Percentiles rank a stretch among this genome's conserved stretches.
phyloP scores from a whole-genome alignment of 2,797 vertebrate genomes.

The Oophaga sylvatica region DNA sequence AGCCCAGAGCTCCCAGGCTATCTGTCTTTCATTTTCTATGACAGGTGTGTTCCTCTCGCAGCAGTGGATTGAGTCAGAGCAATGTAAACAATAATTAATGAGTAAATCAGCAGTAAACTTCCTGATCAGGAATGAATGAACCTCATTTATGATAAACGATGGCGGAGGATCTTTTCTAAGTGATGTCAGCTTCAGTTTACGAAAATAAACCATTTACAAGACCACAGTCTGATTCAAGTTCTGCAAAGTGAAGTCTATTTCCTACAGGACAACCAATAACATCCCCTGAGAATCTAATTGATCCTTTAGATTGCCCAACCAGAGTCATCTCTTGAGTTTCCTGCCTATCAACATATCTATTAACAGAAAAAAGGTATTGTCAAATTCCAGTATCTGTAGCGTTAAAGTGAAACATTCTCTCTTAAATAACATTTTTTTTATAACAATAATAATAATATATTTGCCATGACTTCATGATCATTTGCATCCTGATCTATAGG shows the following conservation, averaged over 20 bases:
- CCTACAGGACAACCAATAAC: too few relatives aligned
- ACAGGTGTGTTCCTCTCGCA: slow-evolving; percentile 10
- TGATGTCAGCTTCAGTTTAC: neutral
- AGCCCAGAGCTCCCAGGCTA: slow-evolving; percentile 13
- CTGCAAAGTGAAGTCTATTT: too few relatives aligned
- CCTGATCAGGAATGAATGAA: neutral
- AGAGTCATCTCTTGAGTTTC: neutral
- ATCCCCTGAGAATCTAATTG: neutral
- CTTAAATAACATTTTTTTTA: too few relatives aligned
- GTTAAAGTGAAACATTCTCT: too few relatives aligned
- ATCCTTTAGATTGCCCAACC: neutral
- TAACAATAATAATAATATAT: too few relatives aligned
- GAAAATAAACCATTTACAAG: neutral
- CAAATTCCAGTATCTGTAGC: too few relatives aligned
- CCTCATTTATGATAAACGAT: neutral
- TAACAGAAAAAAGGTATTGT: neutral
- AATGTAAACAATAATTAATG: slow-evolving; percentile 7
- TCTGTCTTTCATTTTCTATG: neutral
- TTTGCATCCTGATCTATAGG: too few relatives aligned
- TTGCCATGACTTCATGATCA: too few relatives aligned
- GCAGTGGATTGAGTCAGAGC: neutral
- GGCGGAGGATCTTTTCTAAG: neutral
- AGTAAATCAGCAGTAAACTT: neutral
- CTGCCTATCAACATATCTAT: neutral
- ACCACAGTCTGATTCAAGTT: neutral